phyloP scores from a whole-genome alignment of 2,113 vertebrate genomes.

The Trinectes maculatus region DNA sequence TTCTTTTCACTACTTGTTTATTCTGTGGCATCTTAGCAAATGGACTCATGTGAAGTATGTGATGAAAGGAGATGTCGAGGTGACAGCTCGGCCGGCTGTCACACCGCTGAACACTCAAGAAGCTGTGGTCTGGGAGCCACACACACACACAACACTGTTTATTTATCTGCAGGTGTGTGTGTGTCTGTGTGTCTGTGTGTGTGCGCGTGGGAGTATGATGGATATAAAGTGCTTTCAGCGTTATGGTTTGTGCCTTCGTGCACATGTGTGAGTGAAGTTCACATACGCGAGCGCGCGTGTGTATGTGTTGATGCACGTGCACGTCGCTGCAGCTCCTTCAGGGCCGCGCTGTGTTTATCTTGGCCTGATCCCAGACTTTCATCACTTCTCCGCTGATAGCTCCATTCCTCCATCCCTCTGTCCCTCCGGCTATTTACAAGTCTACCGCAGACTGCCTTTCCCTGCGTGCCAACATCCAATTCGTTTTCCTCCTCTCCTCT shows the following conservation, averaged over 20 bases:
- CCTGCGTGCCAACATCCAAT: slow-evolving; percentile 70
- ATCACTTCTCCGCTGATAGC: slow-evolving; percentile 83
- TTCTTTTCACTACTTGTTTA: slow-evolving; percentile 63
- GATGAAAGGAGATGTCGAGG: slow-evolving; percentile 74
- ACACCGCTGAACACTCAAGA: slow-evolving; percentile 67
- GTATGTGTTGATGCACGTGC: not conserved
- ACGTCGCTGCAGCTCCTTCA: slow-evolving; percentile 64
- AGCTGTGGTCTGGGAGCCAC: slow-evolving; percentile 56
- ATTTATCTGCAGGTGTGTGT: slow-evolving; percentile 58
- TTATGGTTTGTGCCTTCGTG: slow-evolving; percentile 28
- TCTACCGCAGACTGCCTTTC: slow-evolving; percentile 70
- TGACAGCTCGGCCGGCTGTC: slow-evolving; percentile 68
- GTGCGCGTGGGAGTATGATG: slow-evolving; percentile 18
- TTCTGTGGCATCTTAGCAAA: slow-evolving; percentile 63
- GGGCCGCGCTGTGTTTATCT: slow-evolving; percentile 79
- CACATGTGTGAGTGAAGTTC: slow-evolving; percentile 23
- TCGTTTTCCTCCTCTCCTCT: slow-evolving; percentile 27
- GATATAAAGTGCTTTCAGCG: slow-evolving; percentile 33
- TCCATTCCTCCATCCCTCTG: slow-evolving; percentile 74
- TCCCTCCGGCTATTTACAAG: slow-evolving; percentile 80
- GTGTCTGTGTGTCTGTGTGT: slow-evolving; percentile 19
- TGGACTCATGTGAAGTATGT: slow-evolving; percentile 67
- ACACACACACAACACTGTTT: slow-evolving; percentile 31
- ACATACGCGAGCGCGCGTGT: slow-evolving; percentile 11
- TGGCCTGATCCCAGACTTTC: slow-evolving; percentile 80